Conservation (phyloP, 2,888 invertebrate genomes). For the Podotricha telesiphe region DNA sequence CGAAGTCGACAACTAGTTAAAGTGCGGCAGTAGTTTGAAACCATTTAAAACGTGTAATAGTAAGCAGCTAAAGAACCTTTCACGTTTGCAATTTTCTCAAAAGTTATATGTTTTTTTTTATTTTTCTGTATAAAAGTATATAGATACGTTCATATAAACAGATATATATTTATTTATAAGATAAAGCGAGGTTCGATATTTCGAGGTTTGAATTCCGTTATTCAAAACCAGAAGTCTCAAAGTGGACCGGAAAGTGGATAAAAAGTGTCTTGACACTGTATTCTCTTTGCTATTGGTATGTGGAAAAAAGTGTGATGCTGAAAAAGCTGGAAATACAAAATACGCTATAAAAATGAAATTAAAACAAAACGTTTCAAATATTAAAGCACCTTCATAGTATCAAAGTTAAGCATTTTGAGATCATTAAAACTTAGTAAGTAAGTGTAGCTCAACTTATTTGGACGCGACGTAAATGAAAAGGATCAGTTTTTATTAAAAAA, state of each 20-base stretch:
- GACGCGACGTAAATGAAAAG: conserved; percentile 9
- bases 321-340: no score
- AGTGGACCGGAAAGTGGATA: no score
- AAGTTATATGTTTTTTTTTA: no score
- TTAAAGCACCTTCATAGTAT: conserved; percentile 8
- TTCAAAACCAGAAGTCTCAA: no score
- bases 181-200: no score
- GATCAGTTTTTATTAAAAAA: neutral
- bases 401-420: conserved; percentile 15
- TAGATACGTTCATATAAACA: no score
- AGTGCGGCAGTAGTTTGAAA: conserved; percentile 14
- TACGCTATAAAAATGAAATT: neutral
- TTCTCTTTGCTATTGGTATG: no score
- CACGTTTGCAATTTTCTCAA: neutral
- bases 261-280: no score
- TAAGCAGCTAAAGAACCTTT: neutral
- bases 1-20: conserved; percentile 21
- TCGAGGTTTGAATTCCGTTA: no score
- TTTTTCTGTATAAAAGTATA: no score
- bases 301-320: no score
- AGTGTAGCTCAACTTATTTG: conserved; percentile 1
- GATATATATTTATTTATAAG: no score
- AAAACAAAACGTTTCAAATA: neutral
- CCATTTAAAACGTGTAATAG: conserved; percentile 13
- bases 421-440: conserved; percentile 12